These are phyloP conservation scores for Sebastes umbrosus DNA, from an alignment of 2,797 vertebrate species.

Conservation along the genomic window DNA sequence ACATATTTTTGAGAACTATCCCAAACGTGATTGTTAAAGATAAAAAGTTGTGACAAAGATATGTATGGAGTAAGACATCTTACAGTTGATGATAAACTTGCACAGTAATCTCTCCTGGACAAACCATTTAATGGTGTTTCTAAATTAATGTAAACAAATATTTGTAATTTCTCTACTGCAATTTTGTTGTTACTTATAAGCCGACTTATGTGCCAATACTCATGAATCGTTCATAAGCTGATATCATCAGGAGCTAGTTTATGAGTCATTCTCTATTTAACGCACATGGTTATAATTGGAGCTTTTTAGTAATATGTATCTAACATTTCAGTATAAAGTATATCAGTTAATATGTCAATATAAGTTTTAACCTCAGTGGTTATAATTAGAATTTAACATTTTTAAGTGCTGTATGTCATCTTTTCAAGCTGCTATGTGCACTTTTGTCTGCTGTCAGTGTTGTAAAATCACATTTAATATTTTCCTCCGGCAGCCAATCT, in stretches of 20 bases:
- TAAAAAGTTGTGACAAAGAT: not conserved
- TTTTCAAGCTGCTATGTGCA: not conserved
- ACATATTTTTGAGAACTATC: not conserved
- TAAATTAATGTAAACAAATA: not conserved
- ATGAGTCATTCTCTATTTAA: not conserved
- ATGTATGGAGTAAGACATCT: not conserved
- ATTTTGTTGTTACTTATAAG: not conserved
- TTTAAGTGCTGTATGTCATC: not conserved
- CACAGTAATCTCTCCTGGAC: not conserved
- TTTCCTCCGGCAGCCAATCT: slow-evolving; percentile 83
- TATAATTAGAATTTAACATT: not conserved
- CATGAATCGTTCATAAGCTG: not conserved
- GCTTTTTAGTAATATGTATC: not conserved
- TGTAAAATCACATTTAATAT: not conserved
- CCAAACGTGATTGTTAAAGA: not conserved
- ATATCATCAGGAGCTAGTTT: not conserved
- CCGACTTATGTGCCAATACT: not conserved
- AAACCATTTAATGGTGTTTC: not conserved
- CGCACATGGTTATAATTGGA: not conserved
- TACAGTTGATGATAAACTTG: not conserved
- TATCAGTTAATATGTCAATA: too few relatives aligned
- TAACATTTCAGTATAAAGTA: not conserved
- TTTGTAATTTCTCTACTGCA: not conserved
- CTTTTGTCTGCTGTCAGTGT: not conserved
- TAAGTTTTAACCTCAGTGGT: not conserved